Evolutionary conservation across 2,113 vertebrate species (phyloP), one percentile per base, ranked within the genome.

Genomic region (Melanocharis versteri): DNA sequence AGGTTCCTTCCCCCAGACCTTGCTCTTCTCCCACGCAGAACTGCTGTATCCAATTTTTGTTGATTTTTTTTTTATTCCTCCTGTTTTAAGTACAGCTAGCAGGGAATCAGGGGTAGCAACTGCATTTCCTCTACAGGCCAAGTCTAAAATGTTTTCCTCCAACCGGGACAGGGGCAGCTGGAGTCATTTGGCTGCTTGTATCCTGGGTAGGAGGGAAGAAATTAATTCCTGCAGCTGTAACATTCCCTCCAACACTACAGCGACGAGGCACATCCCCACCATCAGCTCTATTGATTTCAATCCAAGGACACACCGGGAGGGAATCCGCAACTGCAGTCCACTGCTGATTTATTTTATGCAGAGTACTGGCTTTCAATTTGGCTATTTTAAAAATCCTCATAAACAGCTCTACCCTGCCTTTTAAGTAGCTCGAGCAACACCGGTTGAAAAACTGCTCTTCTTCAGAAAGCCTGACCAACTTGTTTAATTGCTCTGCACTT

Each of bases 221-320:
- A 90, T 83, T 39, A 66, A 73, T 81, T 83, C 71, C 58, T 75
- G 86, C 47, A 94, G 86, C 71, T 90, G 42, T 53, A 79, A 42
- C 75, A 37, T 54, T 61, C 50, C 54, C 44, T 89, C 42, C 64
- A 70, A 50, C 33, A 22, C 51, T 7, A 77, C 72, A 90, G 50
- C 1, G 0, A 73, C 0, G 7, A 66, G 68, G 73, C 58, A 72
- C 82, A 83, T 35, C 35, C 68, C 68, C 76, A 80, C 56, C 80
- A 81, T 20, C 93, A 81, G 64, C 54, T 86, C 60, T 56, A 54
- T 0, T 78, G 94, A 89, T 89, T 88, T 47, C 71, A 83, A 54
- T 77, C 90, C 89, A 94, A 96, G 87, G 64, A 70, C 92, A 87
- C 83, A 26, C 51, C 1, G 13, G 86, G 91, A 93, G 47, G 91